phyloP scores from a whole-genome alignment of 2,797 vertebrate genomes.

The Takifugu rubripes region DNA sequence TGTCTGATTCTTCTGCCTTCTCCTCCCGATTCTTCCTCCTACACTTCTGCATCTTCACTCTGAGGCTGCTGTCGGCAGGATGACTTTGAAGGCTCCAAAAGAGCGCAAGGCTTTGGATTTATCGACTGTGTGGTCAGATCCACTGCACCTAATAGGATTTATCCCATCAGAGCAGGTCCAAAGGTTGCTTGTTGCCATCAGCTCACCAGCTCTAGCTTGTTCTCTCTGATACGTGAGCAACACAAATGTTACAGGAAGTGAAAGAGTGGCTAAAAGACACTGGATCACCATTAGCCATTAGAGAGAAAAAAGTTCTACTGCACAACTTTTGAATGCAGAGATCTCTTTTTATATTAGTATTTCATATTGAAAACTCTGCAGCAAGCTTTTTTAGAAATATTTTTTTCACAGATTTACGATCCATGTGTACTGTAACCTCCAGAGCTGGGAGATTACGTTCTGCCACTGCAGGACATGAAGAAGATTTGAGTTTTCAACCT shows the following conservation, averaged over 20 bases:
- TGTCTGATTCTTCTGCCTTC: conserved; percentile 38
- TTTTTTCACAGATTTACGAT: not conserved
- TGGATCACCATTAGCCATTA: not conserved
- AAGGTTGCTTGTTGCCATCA: conserved; percentile 37
- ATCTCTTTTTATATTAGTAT: conserved; percentile 50
- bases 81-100: conserved; percentile 26
- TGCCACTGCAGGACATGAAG: not conserved
- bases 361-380: conserved; percentile 63
- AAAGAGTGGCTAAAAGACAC: conserved; percentile 4
- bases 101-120: conserved; percentile 46
- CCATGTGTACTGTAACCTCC: conserved; percentile 3
- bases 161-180: conserved; percentile 26
- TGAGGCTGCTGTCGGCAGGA: conserved; percentile 11
- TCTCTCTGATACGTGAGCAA: conserved; percentile 12
- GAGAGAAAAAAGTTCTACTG: not conserved
- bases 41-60: conserved; percentile 17
- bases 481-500: not conserved
- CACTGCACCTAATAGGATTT: conserved; percentile 57
- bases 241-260: conserved; percentile 13
- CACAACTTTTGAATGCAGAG: conserved; percentile 12
- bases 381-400: conserved; percentile 17
- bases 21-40: conserved; percentile 14
- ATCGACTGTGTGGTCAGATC: conserved; percentile 30
- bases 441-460: not conserved
- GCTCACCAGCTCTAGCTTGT: conserved; percentile 19